A percentile compares a stretch with the other conserved stretches of the same genome.
These are phyloP conservation scores for Notarius lentiginosus DNA, from an alignment of 2,113 vertebrate species.

Conservation along the genomic window DNA sequence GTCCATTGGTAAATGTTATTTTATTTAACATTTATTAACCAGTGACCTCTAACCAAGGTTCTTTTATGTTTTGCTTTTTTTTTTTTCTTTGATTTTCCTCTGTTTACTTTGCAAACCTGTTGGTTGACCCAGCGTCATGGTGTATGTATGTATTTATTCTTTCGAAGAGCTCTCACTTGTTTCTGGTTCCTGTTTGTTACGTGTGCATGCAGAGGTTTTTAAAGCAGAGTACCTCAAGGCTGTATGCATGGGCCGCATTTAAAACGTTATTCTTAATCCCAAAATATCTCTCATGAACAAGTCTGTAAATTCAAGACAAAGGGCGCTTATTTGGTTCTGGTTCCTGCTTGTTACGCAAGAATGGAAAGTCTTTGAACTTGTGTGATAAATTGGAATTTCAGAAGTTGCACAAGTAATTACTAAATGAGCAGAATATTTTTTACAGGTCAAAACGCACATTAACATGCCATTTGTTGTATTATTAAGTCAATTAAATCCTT, in stretches of 20 bases:
- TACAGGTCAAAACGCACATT: neutral
- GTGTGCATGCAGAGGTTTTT: neutral
- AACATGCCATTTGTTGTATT: neutral
- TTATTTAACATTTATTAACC: neutral
- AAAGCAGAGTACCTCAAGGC: neutral
- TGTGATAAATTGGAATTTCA: neutral
- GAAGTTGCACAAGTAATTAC: neutral
- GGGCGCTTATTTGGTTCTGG: neutral
- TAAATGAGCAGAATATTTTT: neutral
- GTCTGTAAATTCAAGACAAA: neutral
- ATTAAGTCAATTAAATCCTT: neutral
- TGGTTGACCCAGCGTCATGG: neutral
- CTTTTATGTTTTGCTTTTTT: no score
- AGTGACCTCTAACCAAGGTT: no score
- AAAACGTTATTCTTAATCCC: neutral
- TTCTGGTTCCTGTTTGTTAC: neutral
- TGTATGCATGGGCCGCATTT: neutral
- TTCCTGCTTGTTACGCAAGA: neutral
- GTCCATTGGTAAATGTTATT: neutral
- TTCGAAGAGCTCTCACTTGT: neutral
- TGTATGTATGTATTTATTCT: neutral
- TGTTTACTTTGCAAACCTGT: neutral
- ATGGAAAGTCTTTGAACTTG: neutral
- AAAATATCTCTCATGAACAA: neutral
- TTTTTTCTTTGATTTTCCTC: no score